phyloP scores from a whole-genome alignment of 2,888 invertebrate genomes.

The Anarsia innoxiella region DNA sequence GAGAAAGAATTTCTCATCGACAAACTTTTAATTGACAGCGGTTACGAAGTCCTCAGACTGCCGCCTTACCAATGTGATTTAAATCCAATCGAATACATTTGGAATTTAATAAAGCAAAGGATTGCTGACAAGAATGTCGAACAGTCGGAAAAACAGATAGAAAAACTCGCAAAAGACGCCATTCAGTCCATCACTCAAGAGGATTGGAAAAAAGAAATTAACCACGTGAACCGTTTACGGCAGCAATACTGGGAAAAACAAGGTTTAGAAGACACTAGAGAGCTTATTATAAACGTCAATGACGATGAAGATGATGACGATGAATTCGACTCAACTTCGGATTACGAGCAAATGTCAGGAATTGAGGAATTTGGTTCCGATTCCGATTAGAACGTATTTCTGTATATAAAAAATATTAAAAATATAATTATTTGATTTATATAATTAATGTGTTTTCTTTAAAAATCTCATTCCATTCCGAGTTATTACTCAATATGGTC shows the following conservation, averaged over 20 bases:
- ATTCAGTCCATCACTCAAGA: neutral
- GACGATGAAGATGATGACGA: neutral
- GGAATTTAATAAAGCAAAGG: constrained; percentile 8
- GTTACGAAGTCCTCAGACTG: constrained; percentile 21
- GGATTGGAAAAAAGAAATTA: constrained; percentile 4
- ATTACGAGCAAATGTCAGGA: neutral
- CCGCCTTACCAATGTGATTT: constrained; percentile 9
- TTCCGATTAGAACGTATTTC: too few relatives aligned
- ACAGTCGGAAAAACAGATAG: constrained; percentile 5
- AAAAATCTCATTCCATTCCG: too few relatives aligned
- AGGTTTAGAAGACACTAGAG: neutral
- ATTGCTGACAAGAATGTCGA: constrained; percentile 11
- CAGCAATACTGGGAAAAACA: neutral
- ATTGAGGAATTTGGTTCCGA: neutral
- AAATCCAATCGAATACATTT: constrained; percentile 10
- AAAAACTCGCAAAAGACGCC: constrained; percentile 2
- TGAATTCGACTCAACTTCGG: too few relatives aligned
- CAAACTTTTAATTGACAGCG: constrained; percentile 16
- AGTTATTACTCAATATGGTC: too few relatives aligned
- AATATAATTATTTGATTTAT: too few relatives aligned
- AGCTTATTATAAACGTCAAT: neutral
- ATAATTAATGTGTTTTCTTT: too few relatives aligned
- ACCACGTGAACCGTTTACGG: neutral
- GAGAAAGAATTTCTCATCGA: constrained; percentile 19
- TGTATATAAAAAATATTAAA: too few relatives aligned